These are phyloP conservation scores for Python bivittatus DNA, from an alignment of 2,113 vertebrate genomes.

Conservation along the genomic window DNA sequence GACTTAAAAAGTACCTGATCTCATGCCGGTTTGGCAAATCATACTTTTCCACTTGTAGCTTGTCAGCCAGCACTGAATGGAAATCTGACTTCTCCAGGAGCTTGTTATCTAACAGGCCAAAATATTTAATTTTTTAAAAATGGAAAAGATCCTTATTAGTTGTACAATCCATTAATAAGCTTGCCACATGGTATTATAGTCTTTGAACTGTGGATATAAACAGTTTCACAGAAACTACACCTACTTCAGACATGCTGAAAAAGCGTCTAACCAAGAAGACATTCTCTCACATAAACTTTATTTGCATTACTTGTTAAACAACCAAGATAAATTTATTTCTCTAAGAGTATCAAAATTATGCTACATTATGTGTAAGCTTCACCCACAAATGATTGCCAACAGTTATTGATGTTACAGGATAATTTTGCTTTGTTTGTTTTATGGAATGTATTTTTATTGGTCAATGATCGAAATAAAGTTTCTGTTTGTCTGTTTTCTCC, in stretches of 20 bases:
- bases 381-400: too few relatives aligned
- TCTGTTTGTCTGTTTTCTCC: too few relatives aligned
- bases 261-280: background rate
- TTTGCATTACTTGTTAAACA: too few relatives aligned
- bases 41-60: constrained; percentile 91
- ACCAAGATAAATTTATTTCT: too few relatives aligned
- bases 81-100: constrained; percentile 93
- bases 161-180: background rate
- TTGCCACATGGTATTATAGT: constrained; percentile 8
- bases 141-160: background rate
- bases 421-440: too few relatives aligned
- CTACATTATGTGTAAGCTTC: too few relatives aligned
- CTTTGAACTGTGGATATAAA: background rate
- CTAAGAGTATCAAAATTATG: too few relatives aligned
- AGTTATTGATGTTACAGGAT: too few relatives aligned
- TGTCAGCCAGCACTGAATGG: constrained; percentile 88
- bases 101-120: constrained; percentile 84
- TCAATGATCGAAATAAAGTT: too few relatives aligned
- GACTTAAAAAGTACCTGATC: constrained; percentile 76
- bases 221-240: background rate
- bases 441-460: too few relatives aligned
- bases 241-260: background rate
- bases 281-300: too few relatives aligned
- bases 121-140: background rate
- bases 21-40: constrained; percentile 89